Evolutionary conservation across 2,888 invertebrate species (phyloP).

Genomic region (Helicoverpa assulta): DNA sequence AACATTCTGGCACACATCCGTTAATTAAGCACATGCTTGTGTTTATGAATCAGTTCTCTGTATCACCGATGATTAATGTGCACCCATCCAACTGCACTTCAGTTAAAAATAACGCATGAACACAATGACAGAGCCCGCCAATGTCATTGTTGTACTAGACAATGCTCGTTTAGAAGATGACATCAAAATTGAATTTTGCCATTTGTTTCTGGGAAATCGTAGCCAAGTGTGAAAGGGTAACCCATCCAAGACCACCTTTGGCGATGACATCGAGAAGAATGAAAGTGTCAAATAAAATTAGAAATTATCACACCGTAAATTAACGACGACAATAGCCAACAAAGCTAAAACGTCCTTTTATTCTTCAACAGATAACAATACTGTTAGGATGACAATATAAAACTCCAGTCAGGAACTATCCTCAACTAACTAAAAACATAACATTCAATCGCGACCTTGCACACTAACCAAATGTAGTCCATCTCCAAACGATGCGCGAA

Average conservation of each 20-base stretch:
- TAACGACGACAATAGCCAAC: background rate
- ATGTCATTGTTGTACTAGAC: conserved; percentile 58
- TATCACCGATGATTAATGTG: conserved; percentile 57
- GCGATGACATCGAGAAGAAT: conserved; percentile 15
- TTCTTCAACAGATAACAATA: too few relatives aligned
- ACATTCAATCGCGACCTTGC: conserved; percentile 59
- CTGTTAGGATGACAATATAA: background rate
- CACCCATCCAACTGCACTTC: conserved; percentile 58
- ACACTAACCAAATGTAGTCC: conserved; percentile 53
- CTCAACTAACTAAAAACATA: conserved; percentile 28
- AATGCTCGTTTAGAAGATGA: conserved; percentile 33
- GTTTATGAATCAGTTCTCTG: conserved; percentile 57
- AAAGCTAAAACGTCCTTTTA: background rate
- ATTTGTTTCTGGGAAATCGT: conserved; percentile 1
- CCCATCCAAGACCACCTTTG: conserved; percentile 4
- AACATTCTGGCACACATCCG: conserved; percentile 51
- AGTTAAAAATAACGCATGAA: conserved; percentile 60
- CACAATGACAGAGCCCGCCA: conserved; percentile 56
- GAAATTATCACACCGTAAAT: conserved; percentile 8
- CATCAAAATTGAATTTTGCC: conserved; percentile 31
- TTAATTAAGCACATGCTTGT: conserved; percentile 48
- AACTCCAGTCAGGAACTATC: conserved; percentile 17
- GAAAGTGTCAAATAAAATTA: conserved; percentile 18
- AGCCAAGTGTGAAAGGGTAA: conserved; percentile 35
- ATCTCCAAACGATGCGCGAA: conserved; percentile 48